Conservation (phyloP, 2,888 invertebrate species). For the Conomelus anceps region DNA sequence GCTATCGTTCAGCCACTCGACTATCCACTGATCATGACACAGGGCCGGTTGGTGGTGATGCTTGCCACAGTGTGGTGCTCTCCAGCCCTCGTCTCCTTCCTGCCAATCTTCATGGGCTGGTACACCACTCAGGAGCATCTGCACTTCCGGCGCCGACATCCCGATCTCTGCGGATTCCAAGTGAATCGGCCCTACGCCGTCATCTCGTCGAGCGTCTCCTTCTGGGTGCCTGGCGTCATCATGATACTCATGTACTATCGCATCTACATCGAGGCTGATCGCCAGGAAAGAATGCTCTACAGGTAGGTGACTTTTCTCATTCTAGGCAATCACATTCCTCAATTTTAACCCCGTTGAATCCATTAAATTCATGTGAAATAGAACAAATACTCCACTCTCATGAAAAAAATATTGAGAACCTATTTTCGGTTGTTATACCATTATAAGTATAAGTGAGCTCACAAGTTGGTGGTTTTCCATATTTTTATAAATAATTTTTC, state of each 20-base stretch:
- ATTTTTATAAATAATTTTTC: too few relatives aligned
- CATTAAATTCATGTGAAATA: too few relatives aligned
- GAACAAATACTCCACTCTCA: too few relatives aligned
- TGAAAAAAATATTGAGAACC: too few relatives aligned
- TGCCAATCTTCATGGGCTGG: slow-evolving; percentile 93
- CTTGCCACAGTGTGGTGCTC: slow-evolving; percentile 85
- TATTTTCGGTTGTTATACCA: too few relatives aligned
- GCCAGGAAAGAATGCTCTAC: slow-evolving; percentile 76
- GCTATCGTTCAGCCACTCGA: slow-evolving; percentile 90
- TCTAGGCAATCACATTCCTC: neutral
- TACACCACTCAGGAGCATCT: slow-evolving; percentile 82
- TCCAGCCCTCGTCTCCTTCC: slow-evolving; percentile 85
- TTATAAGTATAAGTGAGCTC: too few relatives aligned
- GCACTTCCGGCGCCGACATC: slow-evolving; percentile 39
- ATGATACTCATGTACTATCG: slow-evolving; percentile 91
- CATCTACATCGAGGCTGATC: slow-evolving; percentile 76
- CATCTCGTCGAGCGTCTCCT: slow-evolving; percentile 83
- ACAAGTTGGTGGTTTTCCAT: too few relatives aligned
- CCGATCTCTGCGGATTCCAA: slow-evolving; percentile 62
- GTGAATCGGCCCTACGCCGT: slow-evolving; percentile 84
- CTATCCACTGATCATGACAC: slow-evolving; percentile 90
- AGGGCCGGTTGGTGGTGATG: slow-evolving; percentile 70
- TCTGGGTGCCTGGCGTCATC: slow-evolving; percentile 89
- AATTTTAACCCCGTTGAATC: too few relatives aligned
- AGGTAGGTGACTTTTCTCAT: slow-evolving; percentile 50